phyloP scores from a whole-genome alignment of 2,888 invertebrate species.

The Tortrix viridana region DNA sequence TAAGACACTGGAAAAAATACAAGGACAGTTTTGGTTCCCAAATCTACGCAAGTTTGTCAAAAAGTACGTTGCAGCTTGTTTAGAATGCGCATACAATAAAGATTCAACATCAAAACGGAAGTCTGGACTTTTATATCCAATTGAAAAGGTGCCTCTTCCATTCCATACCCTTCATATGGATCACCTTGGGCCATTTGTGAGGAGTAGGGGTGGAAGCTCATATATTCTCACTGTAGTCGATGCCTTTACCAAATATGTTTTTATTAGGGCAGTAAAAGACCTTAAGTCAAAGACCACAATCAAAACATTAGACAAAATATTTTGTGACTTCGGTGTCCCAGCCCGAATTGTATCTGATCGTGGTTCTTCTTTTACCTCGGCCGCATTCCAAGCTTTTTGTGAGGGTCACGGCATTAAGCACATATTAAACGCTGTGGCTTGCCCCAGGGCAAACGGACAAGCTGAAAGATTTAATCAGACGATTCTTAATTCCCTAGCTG shows the following conservation, averaged over 20 bases:
- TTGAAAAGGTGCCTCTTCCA: background rate
- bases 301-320: background rate
- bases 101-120: background rate
- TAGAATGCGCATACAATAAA: background rate
- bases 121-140: background rate
- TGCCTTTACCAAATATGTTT: background rate
- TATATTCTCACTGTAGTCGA: background rate
- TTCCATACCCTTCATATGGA: background rate
- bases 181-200: slow-evolving; percentile 1
- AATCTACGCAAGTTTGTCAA: background rate
- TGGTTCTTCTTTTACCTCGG: background rate
- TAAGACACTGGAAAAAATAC: background rate
- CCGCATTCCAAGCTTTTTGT: background rate
- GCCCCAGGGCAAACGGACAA: too few relatives aligned
- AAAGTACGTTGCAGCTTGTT: background rate
- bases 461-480: too few relatives aligned
- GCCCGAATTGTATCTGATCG: background rate
- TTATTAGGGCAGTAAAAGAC: background rate
- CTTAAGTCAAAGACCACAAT: background rate
- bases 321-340: background rate
- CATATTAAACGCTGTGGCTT: too few relatives aligned
- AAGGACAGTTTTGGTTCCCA: background rate
- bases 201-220: background rate
- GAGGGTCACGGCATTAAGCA: too few relatives aligned
- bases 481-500: background rate